Conservation (phyloP, 2,797 vertebrate species). For the Ambastaia sidthimunki region DNA sequence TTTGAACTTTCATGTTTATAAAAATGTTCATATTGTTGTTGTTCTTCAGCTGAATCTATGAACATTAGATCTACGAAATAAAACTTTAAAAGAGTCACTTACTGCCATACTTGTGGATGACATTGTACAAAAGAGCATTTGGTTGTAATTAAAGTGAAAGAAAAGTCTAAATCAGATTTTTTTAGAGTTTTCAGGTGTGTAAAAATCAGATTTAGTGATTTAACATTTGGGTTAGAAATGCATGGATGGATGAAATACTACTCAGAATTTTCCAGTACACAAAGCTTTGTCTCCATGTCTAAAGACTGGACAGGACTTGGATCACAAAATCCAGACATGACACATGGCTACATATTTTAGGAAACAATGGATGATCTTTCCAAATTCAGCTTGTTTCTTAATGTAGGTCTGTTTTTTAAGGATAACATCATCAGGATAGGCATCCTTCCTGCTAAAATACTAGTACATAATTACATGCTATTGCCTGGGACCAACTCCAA, state of each 20-base stretch:
- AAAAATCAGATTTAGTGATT: neutral
- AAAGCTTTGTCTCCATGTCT: neutral
- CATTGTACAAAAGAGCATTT: neutral
- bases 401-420: neutral
- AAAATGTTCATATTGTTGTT: neutral
- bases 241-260: neutral
- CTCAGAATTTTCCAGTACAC: constrained; percentile 21
- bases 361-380: neutral
- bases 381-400: neutral
- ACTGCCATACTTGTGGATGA: neutral
- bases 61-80: constrained; percentile 17
- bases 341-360: neutral
- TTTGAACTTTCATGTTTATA: neutral
- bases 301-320: constrained; percentile 22
- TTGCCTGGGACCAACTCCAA: too few species aligned
- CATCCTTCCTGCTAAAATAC: too few species aligned
- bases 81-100: constrained; percentile 14
- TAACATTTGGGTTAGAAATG: constrained; percentile 9
- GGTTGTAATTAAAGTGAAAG: neutral
- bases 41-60: constrained; percentile 27
- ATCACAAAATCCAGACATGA: constrained; percentile 39
- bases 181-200: too few species aligned
- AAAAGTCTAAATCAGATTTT: neutral
- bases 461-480: too few species aligned
- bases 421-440: too few species aligned